Conservation (phyloP, 2,113 vertebrate genomes). For the Oplegnathus fasciatus region DNA sequence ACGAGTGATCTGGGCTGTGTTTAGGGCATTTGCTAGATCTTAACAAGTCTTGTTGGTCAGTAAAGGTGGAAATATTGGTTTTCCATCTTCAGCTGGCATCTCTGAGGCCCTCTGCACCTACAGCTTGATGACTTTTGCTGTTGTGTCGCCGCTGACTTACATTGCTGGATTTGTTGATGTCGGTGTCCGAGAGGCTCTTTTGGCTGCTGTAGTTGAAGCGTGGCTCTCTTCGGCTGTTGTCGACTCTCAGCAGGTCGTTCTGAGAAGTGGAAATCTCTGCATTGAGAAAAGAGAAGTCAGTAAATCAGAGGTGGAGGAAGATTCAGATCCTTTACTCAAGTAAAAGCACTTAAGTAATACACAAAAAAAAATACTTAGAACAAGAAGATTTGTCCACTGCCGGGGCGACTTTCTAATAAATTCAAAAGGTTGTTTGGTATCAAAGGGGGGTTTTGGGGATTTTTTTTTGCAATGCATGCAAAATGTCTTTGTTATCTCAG, state of each 20-base stretch:
- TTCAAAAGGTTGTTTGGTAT: neutral
- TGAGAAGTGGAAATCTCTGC: constrained; percentile 93
- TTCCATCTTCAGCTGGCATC: neutral
- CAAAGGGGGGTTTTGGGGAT: neutral
- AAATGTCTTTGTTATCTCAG: neutral
- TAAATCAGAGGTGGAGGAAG: no score
- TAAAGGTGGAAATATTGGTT: neutral
- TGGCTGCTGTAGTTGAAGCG: constrained; percentile 69
- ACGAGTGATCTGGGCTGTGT: rapidly evolving
- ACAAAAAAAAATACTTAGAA: neutral
- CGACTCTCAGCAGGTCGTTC: constrained; percentile 85
- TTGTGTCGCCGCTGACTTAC: constrained; percentile 68
- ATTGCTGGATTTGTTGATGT: constrained; percentile 84
- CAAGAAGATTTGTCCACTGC: no score
- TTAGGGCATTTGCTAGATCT: neutral
- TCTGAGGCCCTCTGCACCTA: neutral
- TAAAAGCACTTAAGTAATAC: no score
- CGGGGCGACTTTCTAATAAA: neutral
- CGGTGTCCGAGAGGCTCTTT: constrained; percentile 91
- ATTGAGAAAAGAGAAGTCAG: constrained; percentile 14
- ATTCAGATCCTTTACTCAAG: no score
- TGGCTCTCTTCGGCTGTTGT: constrained; percentile 34
- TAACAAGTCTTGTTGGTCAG: neutral
- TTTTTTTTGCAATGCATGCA: neutral
- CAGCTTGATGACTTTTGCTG: neutral